Percentiles rank a stretch among this genome's conserved stretches.
Conservation (phyloP, 2,113 vertebrate species). For the Hydrolagus affinis region DNA sequence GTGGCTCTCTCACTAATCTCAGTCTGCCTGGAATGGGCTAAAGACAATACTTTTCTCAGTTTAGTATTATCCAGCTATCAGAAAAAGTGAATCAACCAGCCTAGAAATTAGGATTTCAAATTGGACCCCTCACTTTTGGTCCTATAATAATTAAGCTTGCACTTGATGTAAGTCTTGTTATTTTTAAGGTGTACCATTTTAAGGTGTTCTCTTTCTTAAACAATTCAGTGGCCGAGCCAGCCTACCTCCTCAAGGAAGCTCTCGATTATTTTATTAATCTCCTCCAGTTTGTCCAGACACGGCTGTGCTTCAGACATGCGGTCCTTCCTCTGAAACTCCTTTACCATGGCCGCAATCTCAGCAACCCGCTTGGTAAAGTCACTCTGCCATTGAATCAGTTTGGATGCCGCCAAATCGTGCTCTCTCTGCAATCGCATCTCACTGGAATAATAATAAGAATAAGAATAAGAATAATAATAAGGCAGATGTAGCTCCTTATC, state of each 20-base stretch:
- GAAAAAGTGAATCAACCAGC: too few species aligned
- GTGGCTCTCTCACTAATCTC: too few species aligned
- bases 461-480: conserved; percentile 41
- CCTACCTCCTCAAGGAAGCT: conserved; percentile 37
- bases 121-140: too few species aligned
- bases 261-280: conserved; percentile 26
- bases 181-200: not conserved
- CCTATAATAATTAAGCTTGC: too few species aligned
- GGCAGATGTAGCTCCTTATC: too few species aligned
- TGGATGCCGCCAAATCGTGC: conserved; percentile 28
- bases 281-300: not conserved
- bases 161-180: too few species aligned
- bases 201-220: not conserved
- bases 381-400: conserved; percentile 35
- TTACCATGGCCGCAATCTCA: conserved; percentile 26
- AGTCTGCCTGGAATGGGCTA: too few species aligned
- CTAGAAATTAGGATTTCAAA: too few species aligned
- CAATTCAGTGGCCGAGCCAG: not conserved
- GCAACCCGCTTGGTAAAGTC: conserved; percentile 35
- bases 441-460: conserved; percentile 47
- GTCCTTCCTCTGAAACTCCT: conserved; percentile 33
- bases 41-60: too few species aligned
- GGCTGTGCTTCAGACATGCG: conserved; percentile 30
- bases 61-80: too few species aligned
- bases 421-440: conserved; percentile 45